Conservation (phyloP, 2,797 vertebrate genomes). For the Anguilla marmorata region DNA sequence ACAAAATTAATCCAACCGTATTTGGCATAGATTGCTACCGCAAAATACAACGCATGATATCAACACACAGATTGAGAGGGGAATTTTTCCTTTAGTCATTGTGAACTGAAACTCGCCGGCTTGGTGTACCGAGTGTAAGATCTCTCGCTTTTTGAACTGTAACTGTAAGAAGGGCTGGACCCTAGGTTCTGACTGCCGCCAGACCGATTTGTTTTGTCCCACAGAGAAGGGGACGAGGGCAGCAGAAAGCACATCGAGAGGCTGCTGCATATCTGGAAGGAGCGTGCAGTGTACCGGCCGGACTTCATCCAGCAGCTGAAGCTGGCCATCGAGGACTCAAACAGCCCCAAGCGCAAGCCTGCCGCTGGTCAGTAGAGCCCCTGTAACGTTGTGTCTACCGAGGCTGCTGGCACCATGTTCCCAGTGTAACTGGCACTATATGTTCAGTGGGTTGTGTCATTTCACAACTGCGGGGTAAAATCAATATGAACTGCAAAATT, state of each 20-base stretch:
- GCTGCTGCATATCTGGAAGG: slow-evolving; percentile 97
- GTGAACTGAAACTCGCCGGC: no score
- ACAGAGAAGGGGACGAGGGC: slow-evolving; percentile 88
- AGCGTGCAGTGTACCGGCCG: slow-evolving; percentile 86
- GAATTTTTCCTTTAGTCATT: no score
- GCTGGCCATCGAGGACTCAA: slow-evolving; percentile 92
- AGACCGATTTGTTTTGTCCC: neutral
- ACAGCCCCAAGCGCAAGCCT: slow-evolving; percentile 81
- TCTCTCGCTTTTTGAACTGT: neutral
- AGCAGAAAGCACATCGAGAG: slow-evolving; percentile 95
- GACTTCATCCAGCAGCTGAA: slow-evolving; percentile 98
- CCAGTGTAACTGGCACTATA: no score
- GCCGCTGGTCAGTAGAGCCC: slow-evolving; percentile 70
- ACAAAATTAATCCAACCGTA: no score
- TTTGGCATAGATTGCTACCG: no score
- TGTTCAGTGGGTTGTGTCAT: neutral
- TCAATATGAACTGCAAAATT: neutral
- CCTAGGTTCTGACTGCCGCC: neutral
- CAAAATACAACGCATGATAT: no score
- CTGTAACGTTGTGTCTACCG: neutral
- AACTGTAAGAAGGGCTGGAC: neutral
- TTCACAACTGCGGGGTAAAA: neutral
- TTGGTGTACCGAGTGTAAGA: neutral
- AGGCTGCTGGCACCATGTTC: neutral
- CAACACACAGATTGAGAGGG: no score